Percentiles rank a stretch among this genome's conserved stretches.
Evolutionary conservation across 2,797 vertebrate species (phyloP).

Genomic region (Hapalemur alaotrensis): DNA sequence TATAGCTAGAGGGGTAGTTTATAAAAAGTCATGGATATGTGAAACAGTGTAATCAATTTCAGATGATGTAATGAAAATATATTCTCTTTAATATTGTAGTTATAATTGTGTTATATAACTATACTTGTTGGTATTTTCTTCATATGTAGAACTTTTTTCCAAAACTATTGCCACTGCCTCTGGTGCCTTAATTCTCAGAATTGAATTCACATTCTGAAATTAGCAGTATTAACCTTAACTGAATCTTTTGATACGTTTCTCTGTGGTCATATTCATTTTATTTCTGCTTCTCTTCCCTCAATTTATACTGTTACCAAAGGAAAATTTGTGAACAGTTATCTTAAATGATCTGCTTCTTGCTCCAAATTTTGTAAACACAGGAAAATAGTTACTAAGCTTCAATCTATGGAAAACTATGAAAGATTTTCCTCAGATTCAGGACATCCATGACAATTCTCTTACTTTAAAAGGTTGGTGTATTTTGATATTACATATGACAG

Average conservation of each 20-base stretch:
- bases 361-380: neutral
- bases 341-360: neutral
- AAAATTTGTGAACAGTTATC: neutral
- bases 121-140: neutral
- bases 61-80: neutral
- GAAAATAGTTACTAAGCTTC: neutral
- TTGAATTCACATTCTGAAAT: neutral
- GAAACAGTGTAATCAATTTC: neutral
- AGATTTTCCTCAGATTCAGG: neutral
- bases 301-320: neutral
- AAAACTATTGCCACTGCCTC: neutral
- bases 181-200: neutral
- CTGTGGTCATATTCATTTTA: neutral
- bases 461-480: neutral
- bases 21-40: neutral
- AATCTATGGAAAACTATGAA: neutral
- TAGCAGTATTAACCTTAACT: neutral
- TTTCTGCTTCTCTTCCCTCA: neutral
- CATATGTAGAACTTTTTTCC: neutral
- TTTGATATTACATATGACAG: neutral
- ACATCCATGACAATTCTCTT: neutral
- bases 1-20: neutral
- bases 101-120: neutral
- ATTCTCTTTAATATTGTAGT: neutral
- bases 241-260: neutral